Conservation (phyloP, 2,888 invertebrate genomes). For the Sabatieria punctata region DNA sequence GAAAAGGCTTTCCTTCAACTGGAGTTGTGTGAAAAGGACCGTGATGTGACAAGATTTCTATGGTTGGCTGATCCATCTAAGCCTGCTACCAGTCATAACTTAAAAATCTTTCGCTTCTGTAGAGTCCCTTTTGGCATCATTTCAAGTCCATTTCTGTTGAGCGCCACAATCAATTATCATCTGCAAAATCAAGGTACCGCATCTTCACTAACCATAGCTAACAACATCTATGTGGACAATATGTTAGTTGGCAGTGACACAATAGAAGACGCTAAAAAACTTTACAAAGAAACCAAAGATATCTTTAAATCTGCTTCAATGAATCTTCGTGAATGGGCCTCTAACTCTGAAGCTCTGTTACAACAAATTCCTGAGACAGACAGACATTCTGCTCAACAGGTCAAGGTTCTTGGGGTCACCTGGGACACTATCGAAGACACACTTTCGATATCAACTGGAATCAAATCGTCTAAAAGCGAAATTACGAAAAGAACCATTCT, state of each 20-base stretch:
- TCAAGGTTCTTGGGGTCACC: constrained; percentile 4
- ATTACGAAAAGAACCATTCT: constrained; percentile 12
- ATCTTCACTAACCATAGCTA: constrained; percentile 2
- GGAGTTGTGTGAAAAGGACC: constrained; percentile 3
- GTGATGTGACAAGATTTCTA: constrained; percentile 12
- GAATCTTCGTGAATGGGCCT: constrained; percentile 9
- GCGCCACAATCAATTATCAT: constrained; percentile 5
- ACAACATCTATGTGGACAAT: constrained; percentile 15
- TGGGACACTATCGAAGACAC: constrained; percentile 3
- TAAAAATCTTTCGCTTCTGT: constrained; percentile 7
- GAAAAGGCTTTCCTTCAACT: constrained; percentile 13
- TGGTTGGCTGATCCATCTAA: constrained; percentile 9
- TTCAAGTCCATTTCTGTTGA: constrained; percentile 6
- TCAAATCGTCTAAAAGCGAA: neutral
- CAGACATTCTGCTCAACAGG: neutral
- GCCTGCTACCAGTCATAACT: constrained; percentile 5
- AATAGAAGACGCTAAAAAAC: constrained; percentile 7
- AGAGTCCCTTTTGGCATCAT: constrained; percentile 12
- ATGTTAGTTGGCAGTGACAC: constrained; percentile 7
- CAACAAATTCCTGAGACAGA: neutral
- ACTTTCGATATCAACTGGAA: neutral
- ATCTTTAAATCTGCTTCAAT: constrained; percentile 9
- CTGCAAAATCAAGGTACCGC: neutral
- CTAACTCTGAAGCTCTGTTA: constrained; percentile 1
- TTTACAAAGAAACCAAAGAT: constrained; percentile 10